Evolutionary conservation across 2,113 vertebrate genomes (phyloP).

Genomic region (Pyrgilauda ruficollis): DNA sequence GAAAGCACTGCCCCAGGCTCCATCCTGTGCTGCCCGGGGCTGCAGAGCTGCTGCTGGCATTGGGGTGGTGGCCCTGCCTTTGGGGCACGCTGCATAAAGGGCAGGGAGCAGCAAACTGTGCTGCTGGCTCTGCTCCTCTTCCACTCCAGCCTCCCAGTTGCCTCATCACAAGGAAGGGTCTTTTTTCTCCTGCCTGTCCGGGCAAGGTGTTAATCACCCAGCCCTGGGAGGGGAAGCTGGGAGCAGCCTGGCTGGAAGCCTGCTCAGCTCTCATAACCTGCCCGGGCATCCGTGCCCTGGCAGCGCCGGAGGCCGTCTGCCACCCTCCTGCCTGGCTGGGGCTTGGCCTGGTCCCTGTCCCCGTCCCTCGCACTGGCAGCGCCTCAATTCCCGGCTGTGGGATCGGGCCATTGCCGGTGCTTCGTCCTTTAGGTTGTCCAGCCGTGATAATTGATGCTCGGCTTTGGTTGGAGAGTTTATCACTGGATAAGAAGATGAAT

Average conservation of each 20-base stretch:
- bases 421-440: not conserved
- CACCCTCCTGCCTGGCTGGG: not conserved
- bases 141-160: not conserved
- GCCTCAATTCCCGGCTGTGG: accelerated
- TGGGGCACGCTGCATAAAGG: accelerated
- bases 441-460: constrained; percentile 36
- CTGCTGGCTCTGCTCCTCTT: not conserved
- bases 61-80: not conserved
- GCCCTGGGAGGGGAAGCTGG: not conserved
- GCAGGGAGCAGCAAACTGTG: not conserved
- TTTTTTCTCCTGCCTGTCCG: not conserved
- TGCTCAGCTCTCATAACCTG: not conserved
- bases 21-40: not conserved
- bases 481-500: constrained; percentile 63
- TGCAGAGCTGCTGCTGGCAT: not conserved
- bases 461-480: constrained; percentile 66
- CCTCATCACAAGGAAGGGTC: not conserved
- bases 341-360: not conserved
- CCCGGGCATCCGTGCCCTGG: accelerated
- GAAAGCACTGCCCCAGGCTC: accelerated
- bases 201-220: constrained; percentile 1
- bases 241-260: constrained; percentile 12
- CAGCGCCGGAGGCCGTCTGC: accelerated
- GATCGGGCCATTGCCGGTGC: not conserved
- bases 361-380: accelerated